These are phyloP conservation scores for Apodemia duryi DNA, from an alignment of 2,888 invertebrate species.

Conservation along the genomic window DNA sequence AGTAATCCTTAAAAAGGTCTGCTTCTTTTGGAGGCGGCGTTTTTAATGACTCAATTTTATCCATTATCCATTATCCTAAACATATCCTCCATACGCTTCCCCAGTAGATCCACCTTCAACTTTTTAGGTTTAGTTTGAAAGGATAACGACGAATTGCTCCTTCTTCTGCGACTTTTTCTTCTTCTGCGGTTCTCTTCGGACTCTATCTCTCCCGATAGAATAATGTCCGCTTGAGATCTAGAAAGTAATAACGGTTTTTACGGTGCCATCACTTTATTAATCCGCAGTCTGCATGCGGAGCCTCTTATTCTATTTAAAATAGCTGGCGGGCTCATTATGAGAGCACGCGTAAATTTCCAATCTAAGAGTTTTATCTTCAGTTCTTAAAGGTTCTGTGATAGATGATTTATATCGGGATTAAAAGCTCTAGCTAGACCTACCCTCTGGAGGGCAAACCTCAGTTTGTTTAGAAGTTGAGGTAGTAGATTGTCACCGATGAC, in stretches of 20 bases:
- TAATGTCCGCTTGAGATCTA: not conserved
- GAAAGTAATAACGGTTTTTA: not conserved
- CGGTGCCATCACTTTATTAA: not conserved
- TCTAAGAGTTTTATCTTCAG: not conserved
- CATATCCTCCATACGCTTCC: too few relatives aligned
- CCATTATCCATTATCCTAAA: too few relatives aligned
- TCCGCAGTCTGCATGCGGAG: not conserved
- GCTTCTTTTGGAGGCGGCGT: too few relatives aligned
- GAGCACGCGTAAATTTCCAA: conserved; percentile 6
- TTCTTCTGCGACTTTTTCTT: too few relatives aligned
- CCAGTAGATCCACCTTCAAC: too few relatives aligned
- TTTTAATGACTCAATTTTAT: too few relatives aligned
- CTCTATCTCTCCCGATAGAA: not conserved
- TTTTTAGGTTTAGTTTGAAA: too few relatives aligned
- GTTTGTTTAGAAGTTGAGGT: not conserved
- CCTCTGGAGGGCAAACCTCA: not conserved
- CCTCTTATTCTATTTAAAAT: conserved; percentile 3
- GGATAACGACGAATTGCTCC: too few relatives aligned
- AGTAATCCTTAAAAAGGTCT: too few relatives aligned
- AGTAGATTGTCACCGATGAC: not conserved
- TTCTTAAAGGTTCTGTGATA: not conserved
- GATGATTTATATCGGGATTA: not conserved
- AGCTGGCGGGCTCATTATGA: not conserved
- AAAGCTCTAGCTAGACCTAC: conserved; percentile 4
- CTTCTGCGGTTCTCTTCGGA: too few relatives aligned